Evolutionary conservation across 92 coral and sea anemone genomes (phyloP).

Genomic region (Palythoa heliodiscus): DNA sequence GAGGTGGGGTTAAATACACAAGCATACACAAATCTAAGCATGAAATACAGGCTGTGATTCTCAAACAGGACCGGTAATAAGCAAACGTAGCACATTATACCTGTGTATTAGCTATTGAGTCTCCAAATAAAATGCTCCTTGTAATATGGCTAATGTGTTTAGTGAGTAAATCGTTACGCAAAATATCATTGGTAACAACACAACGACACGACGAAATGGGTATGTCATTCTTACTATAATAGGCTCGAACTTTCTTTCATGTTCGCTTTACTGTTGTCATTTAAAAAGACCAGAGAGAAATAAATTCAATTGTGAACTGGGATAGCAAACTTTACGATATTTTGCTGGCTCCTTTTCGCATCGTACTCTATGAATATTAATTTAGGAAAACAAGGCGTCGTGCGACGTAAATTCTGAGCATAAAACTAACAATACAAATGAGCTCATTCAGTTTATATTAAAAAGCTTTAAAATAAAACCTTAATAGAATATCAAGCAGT

Average conservation of each 20-base stretch:
- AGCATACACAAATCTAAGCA: background rate
- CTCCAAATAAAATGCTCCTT: background rate
- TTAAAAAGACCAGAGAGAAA: too few species aligned
- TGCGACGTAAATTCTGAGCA: background rate
- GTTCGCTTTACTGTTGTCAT: too few species aligned
- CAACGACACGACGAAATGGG: background rate
- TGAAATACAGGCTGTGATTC: background rate
- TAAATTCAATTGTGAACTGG: background rate
- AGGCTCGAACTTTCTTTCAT: too few species aligned
- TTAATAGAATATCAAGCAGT: background rate
- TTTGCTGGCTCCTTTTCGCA: too few species aligned
- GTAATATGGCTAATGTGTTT: background rate
- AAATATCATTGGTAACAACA: too few species aligned
- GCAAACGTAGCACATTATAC: background rate
- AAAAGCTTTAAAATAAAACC: background rate
- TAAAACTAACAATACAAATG: background rate
- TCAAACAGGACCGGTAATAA: conserved; percentile 16
- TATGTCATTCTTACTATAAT: background rate
- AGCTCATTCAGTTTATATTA: background rate
- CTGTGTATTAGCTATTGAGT: background rate
- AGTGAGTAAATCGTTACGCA: background rate
- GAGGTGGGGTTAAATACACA: conserved; percentile 48
- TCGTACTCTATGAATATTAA: too few species aligned
- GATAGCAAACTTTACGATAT: background rate
- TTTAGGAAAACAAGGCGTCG: background rate